Base-by-base conservation (phyloP, 2,113 vertebrate species). In the Hemiprocne comata region DNA sequence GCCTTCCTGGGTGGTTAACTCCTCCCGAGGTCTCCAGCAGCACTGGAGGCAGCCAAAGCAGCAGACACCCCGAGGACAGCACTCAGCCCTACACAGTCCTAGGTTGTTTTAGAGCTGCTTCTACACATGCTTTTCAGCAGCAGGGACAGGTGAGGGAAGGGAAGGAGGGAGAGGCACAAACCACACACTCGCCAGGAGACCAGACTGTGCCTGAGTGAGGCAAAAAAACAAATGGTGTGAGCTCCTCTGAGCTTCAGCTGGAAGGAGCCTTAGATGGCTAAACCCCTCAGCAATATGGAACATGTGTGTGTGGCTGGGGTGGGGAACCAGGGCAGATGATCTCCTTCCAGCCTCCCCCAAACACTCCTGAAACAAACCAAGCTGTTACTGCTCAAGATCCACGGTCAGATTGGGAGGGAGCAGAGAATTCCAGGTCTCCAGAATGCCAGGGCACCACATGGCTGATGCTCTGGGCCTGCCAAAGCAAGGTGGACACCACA, bases 41-140 rank as follows among this genome's bases (percentile, higher is more conserved):
- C 2, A 1, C 75, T 8, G 8, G 11, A 36, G 57, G 50, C 4
- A 50, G 50, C 50, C 25, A 10, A 15, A 74, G 62, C 46, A 48
- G 60, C 2, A 11, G 57, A 25, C 17, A 13, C 42, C 0, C 0
- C 0, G 0, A 67, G 31, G 24, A 44, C 31, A 25, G 36, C 67
- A 8, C 29, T 40, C 16, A 29, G 7, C 54, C 36, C 42, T n/a
- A n/a, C 20, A 4, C 13, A 13, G 4, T 9, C 31, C 6, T 25
- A 13, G 42, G 33, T n/a, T 19, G 13, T 23, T 28, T 42, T 12
- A 15, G 40, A 73, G 54, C 44, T 25, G 3, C 38, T 46, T 11
- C 58, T 40, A 19, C 55, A 40, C 70, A 40, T 4, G 28, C 4
- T 8, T 40, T 34, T 21, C 61, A 25, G 29, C 42, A 72, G 66